Evolutionary conservation across 2,113 vertebrate species (phyloP).

Genomic region (Lucifuga dentata): DNA sequence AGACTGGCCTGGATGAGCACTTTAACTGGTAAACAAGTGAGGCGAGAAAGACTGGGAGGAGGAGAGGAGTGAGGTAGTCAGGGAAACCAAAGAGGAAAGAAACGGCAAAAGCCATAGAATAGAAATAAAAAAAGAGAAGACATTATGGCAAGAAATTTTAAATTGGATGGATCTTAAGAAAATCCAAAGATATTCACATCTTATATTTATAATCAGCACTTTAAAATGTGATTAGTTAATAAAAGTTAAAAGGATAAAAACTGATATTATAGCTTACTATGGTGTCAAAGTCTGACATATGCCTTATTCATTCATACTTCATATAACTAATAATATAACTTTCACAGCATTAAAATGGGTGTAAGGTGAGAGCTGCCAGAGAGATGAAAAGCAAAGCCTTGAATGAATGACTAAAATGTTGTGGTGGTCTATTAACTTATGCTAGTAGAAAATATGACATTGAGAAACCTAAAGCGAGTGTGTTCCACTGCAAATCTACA

Average conservation of each 20-base stretch:
- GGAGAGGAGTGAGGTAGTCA: constrained; percentile 15
- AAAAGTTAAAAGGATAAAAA: too few species aligned
- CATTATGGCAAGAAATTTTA: too few species aligned
- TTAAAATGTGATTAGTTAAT: too few species aligned
- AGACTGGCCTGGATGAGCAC: constrained; percentile 18
- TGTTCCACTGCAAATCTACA: constrained; percentile 3
- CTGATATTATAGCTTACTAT: too few species aligned
- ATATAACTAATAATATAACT: too few species aligned
- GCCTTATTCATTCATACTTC: too few species aligned
- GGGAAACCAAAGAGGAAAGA: constrained; percentile 6
- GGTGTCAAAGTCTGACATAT: too few species aligned
- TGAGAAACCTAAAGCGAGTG: not conserved
- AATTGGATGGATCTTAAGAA: too few species aligned
- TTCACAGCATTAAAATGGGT: not conserved
- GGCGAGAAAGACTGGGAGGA: constrained; percentile 20
- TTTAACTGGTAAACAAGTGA: constrained; percentile 43
- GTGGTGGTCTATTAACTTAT: not conserved
- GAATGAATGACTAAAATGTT: not conserved
- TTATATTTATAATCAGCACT: constrained; percentile 19
- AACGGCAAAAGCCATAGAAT: not conserved
- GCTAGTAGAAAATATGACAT: not conserved
- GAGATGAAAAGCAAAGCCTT: not conserved
- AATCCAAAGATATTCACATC: too few species aligned
- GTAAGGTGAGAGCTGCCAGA: not conserved
- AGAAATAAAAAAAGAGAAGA: not conserved